phyloP scores from a whole-genome alignment of 1,140 invertebrate species.

The Apocrypta bakeri region DNA sequence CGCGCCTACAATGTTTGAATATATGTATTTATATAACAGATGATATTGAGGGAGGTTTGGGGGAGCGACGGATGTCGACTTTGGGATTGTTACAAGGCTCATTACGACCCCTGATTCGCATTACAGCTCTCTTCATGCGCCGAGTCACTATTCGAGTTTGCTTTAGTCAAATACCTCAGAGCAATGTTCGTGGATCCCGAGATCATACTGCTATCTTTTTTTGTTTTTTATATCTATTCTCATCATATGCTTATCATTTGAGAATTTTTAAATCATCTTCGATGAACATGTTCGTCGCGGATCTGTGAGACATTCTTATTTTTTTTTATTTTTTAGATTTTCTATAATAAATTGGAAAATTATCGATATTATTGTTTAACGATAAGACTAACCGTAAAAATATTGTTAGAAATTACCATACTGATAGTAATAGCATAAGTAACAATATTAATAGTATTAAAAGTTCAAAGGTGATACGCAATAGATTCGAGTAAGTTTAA shows the following conservation, averaged over 20 bases:
- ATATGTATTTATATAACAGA: constrained; percentile 7
- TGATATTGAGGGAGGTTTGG: constrained; percentile 47
- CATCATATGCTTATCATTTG: neutral
- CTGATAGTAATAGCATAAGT: neutral
- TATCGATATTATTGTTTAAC: constrained; percentile 23
- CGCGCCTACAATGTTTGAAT: constrained; percentile 59
- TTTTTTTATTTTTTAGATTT: constrained; percentile 5
- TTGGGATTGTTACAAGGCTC: constrained; percentile 5
- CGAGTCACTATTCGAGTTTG: neutral
- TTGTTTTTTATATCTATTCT: neutral
- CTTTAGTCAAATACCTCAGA: neutral
- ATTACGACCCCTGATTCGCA: constrained; percentile 12
- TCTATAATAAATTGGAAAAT: constrained; percentile 32
- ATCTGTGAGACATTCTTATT: neutral
- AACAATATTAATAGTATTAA: constrained; percentile 20
- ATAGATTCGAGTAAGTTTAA: constrained; percentile 23
- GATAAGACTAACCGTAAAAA: constrained; percentile 31
- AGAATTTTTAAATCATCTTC: no score
- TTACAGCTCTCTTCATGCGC: neutral
- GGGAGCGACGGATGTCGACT: neutral
- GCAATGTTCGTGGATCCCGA: constrained; percentile 5
- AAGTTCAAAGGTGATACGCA: constrained; percentile 19
- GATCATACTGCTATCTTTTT: neutral
- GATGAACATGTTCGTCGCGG: neutral
- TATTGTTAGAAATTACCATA: neutral